Evolutionary conservation across 2,797 vertebrate genomes (phyloP), one percentile per base, ranked within the genome.

Genomic region (Oreortyx pictus): DNA sequence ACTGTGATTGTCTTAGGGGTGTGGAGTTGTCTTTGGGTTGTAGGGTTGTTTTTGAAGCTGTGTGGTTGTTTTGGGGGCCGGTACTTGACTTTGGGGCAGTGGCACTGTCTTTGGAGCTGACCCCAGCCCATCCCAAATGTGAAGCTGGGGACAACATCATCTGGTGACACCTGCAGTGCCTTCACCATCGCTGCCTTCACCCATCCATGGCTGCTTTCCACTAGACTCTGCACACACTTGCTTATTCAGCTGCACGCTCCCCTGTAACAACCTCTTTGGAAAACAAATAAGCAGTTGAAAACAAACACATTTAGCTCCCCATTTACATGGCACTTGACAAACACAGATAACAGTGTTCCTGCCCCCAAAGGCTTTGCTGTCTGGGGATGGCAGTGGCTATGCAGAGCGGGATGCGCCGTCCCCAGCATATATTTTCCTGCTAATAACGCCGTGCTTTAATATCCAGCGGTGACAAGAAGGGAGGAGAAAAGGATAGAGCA

Each of bases 401-500:
- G 74, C 81, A 59, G n/a, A 50, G 0, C 61, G 24, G 68, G 56
- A 52, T 83, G 87, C 44, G 78, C 85, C 87, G 50, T 75, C 82
- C 93, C 78, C 67, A 35, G 89, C 70, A 23, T 25, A 14, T 41
- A 64, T 75, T 73, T 72, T 65, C 70, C 27, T 65, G 83, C 86
- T 50, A 62, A 93, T 91, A 95, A 82, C 6, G 44, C 29, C 18
- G 35, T 18, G 52, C 89, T 92, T 89, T 54, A 91, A 86, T 95
- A 87, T 57, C 78, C 80, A 78, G 54, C 5, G 0, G 83, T 70
- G 91, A 92, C 89, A 94, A 79, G 71, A 84, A 95, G 59, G 96
- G 93, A 96, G 94, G 95, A 96, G 95, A 96, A 96, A 87, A 44
- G 90, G 88, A 94, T 91, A 88, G 94, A 96, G 87, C 91, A 64